These are phyloP conservation scores for Hippoglossus hippoglossus DNA, from an alignment of 2,797 vertebrate species.

Conservation along the genomic window DNA sequence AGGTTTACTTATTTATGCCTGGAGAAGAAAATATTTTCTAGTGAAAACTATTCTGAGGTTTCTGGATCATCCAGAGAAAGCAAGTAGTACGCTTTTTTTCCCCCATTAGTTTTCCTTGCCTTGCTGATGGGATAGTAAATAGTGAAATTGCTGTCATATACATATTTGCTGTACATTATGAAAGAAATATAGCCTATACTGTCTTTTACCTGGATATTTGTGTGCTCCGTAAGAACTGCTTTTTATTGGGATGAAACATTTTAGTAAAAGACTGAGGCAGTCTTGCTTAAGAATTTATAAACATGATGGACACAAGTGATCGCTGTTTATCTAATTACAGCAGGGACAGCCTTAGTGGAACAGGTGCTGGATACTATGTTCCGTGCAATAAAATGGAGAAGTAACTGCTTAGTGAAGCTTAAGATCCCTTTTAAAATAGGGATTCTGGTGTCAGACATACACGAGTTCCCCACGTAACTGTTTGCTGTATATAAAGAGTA, in stretches of 20 bases:
- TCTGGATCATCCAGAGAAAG: not conserved
- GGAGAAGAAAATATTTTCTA: not conserved
- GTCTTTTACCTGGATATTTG: constrained; percentile 3
- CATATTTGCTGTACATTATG: not conserved
- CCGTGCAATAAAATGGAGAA: not conserved
- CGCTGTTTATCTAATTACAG: not conserved
- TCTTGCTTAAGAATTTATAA: not conserved
- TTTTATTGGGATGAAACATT: not conserved
- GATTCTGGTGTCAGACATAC: constrained; percentile 6
- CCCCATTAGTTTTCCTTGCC: too few species aligned
- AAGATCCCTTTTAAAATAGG: constrained; percentile 6
- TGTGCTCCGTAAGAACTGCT: not conserved
- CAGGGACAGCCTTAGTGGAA: not conserved
- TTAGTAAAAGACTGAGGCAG: too few species aligned
- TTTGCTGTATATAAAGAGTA: constrained; percentile 5
- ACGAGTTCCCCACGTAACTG: constrained; percentile 1
- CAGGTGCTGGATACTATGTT: not conserved
- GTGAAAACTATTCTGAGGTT: not conserved
- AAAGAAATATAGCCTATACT: not conserved
- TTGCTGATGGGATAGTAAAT: not conserved
- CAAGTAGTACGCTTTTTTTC: not conserved
- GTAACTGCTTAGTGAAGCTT: not conserved
- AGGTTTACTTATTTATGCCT: not conserved
- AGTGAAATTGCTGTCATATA: too few species aligned
- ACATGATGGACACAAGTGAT: not conserved